phyloP scores from a whole-genome alignment of 2,888 invertebrate genomes.

The Ormyrus thymus region DNA sequence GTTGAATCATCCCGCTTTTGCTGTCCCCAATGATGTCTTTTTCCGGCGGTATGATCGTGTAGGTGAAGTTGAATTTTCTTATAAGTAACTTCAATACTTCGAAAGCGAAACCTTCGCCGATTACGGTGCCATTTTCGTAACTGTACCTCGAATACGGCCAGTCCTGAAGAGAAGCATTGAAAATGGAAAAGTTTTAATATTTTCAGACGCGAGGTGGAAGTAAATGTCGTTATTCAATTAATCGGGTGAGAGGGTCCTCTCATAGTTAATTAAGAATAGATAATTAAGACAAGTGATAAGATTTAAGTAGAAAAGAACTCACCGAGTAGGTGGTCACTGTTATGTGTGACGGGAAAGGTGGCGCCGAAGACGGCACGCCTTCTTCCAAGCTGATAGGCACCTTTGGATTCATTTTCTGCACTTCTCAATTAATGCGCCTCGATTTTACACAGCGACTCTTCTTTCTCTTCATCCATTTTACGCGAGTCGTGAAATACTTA shows the following conservation, averaged over 20 bases:
- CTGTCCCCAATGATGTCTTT: conserved; percentile 79
- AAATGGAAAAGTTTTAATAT: too few relatives aligned
- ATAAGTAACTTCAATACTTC: conserved; percentile 82
- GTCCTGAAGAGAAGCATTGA: conserved; percentile 60
- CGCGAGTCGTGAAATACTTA: background rate
- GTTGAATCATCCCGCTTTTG: conserved; percentile 79
- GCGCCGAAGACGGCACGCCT: background rate
- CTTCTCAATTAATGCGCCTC: background rate
- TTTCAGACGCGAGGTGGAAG: too few relatives aligned
- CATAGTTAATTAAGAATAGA: too few relatives aligned
- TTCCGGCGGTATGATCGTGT: conserved; percentile 81
- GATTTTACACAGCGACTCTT: conserved; percentile 6
- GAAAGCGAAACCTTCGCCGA: conserved; percentile 85
- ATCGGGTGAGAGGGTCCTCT: too few relatives aligned
- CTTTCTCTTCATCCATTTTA: conserved; percentile 46
- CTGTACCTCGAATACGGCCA: conserved; percentile 70
- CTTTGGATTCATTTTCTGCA: too few relatives aligned
- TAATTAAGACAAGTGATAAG: too few relatives aligned
- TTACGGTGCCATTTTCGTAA: conserved; percentile 76
- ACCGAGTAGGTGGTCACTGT: conserved; percentile 62
- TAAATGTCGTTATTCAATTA: too few relatives aligned
- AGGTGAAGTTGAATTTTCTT: conserved; percentile 84
- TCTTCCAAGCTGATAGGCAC: too few relatives aligned
- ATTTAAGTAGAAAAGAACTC: too few relatives aligned
- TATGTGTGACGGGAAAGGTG: conserved; percentile 57